A percentile compares a stretch with the other conserved stretches of the same genome.
Evolutionary conservation across 2,888 invertebrate species (phyloP).

Genomic region (Himalopsyche japonica): DNA sequence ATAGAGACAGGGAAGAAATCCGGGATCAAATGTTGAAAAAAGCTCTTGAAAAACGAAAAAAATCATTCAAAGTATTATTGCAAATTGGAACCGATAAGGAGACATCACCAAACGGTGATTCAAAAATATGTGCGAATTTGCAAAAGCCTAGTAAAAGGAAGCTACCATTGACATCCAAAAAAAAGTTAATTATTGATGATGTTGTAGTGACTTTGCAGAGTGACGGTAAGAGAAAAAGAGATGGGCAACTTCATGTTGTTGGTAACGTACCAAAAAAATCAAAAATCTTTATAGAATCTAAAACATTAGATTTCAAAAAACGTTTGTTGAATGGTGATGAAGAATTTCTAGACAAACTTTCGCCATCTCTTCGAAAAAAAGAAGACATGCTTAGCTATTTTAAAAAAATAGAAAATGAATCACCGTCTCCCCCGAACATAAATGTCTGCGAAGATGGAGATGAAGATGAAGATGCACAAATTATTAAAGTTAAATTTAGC

Average conservation of each 20-base stretch:
- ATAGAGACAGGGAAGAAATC: slow-evolving; percentile 61
- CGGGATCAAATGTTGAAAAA: slow-evolving; percentile 61
- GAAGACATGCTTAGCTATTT: slow-evolving; percentile 67
- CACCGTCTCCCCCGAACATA: background rate
- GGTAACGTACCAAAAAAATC: slow-evolving; percentile 47
- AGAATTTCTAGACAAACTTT: slow-evolving; percentile 59
- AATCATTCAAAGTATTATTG: slow-evolving; percentile 48
- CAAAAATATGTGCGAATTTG: background rate
- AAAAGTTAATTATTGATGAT: background rate
- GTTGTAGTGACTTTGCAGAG: slow-evolving; percentile 14
- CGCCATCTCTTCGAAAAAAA: slow-evolving; percentile 62
- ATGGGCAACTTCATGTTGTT: slow-evolving; percentile 44
- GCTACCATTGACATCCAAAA: background rate
- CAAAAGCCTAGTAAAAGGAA: background rate
- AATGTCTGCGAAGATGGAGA: background rate
- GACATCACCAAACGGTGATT: slow-evolving; percentile 28
- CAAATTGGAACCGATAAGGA: slow-evolving; percentile 36
- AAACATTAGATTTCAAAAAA: slow-evolving; percentile 24
- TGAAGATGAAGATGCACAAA: slow-evolving; percentile 18
- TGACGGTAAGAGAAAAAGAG: slow-evolving; percentile 41
- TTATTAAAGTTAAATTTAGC: slow-evolving; percentile 52
- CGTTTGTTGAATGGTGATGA: slow-evolving; percentile 43
- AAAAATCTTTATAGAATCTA: slow-evolving; percentile 38
- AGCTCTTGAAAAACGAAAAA: slow-evolving; percentile 65
- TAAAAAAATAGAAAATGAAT: slow-evolving; percentile 54